Evolutionary conservation across 2,797 vertebrate genomes (phyloP), one percentile per base, ranked within the genome.

Genomic region (Xyrichtys novacula): DNA sequence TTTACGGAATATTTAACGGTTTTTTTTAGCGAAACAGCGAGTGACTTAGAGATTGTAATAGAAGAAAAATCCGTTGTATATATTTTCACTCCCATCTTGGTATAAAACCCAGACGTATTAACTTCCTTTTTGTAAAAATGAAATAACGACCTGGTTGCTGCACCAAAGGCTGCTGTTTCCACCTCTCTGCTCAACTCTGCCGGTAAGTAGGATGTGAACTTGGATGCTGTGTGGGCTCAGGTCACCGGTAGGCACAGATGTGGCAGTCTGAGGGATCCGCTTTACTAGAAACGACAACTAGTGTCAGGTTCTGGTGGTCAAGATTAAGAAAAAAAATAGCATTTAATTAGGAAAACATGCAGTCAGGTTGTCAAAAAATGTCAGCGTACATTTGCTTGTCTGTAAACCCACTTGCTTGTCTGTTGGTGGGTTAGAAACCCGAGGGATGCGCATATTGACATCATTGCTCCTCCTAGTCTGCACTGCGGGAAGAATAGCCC

Each of bases 401-500:
- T n/a, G n/a, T n/a, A n/a, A n/a, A n/a, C n/a, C n/a, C 14, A 11
- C 8, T 34, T 34, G 11, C 11, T 34, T 34, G 32, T 12, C n/a
- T n/a, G 14, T 34, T 34, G 8, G 7, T 2, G 40, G 36, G 54
- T 20, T 43, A 28, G 26, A 52, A 34, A 40, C 20, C 28, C n/a
- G 28, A 17, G 23, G 11, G 17, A 32, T 42, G 73, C 42, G 3
- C 44, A 19, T 52, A n/a, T 6, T 73, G 70, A 70, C 71, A 20
- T 71, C 67, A 76, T 23, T 22, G 16, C 6, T 22, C 10, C 5
- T n/a, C 32, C 42, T 47, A 5, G 42, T 42, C 68, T 59, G 64
- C 73, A 72, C 38, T 80, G 73, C 73, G 53, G 77, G n/a, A n/a
- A n/a, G n/a, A n/a, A 47, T n/a, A 15, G 8, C 39, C 7, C 7